Base-by-base conservation (phyloP, 2,113 vertebrate genomes). In the Blennius ocellaris region DNA sequence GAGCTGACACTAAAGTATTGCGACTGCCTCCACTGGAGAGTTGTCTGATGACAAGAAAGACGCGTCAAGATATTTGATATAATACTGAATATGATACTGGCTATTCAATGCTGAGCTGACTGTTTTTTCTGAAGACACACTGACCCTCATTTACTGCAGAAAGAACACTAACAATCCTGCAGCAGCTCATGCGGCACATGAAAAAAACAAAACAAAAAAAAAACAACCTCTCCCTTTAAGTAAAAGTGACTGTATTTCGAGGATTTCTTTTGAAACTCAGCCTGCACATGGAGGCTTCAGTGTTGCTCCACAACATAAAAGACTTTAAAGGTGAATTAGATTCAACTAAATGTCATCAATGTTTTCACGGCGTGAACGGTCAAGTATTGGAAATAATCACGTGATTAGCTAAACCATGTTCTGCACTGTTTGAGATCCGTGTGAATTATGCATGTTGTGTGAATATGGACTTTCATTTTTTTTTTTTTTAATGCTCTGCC, bases 401-500 rank as follows among this genome's bases (percentile, higher is more conserved):
- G 30, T 62, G 38, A 67, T 51, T 58, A 39, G 16, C 54, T 11
- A 38, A 70, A 55, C 40, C 75, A 48, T 62, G 14, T 38, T 43
- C 48, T 11, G 8, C 40, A 30, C 64, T 49, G 63, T 44, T 56
- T 44, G 58, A 70, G 52, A 43, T 51, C 21, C 30, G 17, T 53
- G 8, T 73, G 61, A 80, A 82, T 71, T 63, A 69, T 77, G 43
- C 68, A 76, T 70, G 30, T 6, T 50, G 58, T 14, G 81, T 48
- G 62, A 65, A 62, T 51, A 39, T 59, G 49, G 56, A 7, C 50
- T 67, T 38, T 64, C 11, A 7, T 8, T n/a, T 62, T n/a, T n/a
- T n/a, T n/a, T n/a, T n/a, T n/a, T 66, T 60, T 43, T 41, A 41
- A 30, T 55, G 16, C 44, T 60, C 60, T 66, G 49, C 57, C 45